Evolutionary conservation across 2,113 vertebrate genomes (phyloP).

Genomic region (Etheostoma cragini): DNA sequence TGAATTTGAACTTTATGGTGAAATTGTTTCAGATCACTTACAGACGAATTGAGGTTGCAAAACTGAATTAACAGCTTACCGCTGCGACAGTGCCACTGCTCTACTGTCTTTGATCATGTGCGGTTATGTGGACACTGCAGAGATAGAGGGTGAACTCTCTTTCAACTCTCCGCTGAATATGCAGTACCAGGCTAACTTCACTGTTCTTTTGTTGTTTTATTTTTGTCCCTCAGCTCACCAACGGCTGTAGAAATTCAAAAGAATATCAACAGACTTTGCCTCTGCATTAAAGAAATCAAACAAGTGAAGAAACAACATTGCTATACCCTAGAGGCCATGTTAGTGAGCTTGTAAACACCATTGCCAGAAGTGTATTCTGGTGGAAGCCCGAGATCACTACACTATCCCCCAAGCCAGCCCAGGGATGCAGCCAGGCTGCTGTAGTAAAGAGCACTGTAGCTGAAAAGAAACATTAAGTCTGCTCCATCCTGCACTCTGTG

Average conservation of each 20-base stretch:
- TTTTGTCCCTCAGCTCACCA: constrained; percentile 65
- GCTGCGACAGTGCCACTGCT: constrained; percentile 43
- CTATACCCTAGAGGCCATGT: constrained; percentile 79
- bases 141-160: constrained; percentile 66
- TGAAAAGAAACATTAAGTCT: constrained; percentile 77
- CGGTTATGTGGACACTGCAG: constrained; percentile 55
- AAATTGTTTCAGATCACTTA: constrained; percentile 40
- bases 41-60: constrained; percentile 32
- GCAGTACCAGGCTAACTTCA: constrained; percentile 56
- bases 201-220: constrained; percentile 67
- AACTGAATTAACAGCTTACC: constrained; percentile 51
- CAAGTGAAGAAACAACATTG: constrained; percentile 71
- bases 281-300: constrained; percentile 79
- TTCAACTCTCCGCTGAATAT: constrained; percentile 72
- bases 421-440: constrained; percentile 64
- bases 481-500: constrained; percentile 46
- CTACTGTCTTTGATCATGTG: constrained; percentile 61
- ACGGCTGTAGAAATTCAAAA: constrained; percentile 78
- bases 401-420: constrained; percentile 78
- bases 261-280: constrained; percentile 77
- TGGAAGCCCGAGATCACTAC: constrained; percentile 83
- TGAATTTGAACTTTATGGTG: constrained; percentile 40
- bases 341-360: constrained; percentile 82
- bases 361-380: constrained; percentile 80
- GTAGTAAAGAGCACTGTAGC: constrained; percentile 67